phyloP scores from a whole-genome alignment of 1,140 invertebrate species.

The Thaumatotibia leucotreta region DNA sequence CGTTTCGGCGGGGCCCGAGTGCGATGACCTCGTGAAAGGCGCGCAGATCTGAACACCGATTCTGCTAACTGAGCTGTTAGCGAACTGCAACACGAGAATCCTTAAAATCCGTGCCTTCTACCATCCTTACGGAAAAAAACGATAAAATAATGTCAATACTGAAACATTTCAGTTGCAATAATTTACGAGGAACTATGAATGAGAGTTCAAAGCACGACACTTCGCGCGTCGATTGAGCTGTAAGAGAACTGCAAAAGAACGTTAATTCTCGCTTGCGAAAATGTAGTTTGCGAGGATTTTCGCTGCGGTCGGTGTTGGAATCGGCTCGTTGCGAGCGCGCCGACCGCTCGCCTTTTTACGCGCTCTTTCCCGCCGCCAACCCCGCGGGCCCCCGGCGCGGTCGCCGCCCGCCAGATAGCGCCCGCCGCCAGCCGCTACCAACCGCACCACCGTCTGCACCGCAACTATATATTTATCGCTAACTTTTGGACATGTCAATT shows the following conservation, averaged over 20 bases:
- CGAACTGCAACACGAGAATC: not conserved
- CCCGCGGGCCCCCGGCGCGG: constrained; percentile 67
- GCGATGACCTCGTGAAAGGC: constrained; percentile 69
- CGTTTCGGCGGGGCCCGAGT: constrained; percentile 62
- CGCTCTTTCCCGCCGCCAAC: constrained; percentile 65
- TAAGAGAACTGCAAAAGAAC: not conserved
- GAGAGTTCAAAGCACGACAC: not conserved
- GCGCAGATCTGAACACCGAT: constrained; percentile 29
- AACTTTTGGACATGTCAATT: not conserved
- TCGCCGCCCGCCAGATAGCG: constrained; percentile 72
- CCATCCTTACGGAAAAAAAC: not conserved
- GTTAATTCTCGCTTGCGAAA: not conserved
- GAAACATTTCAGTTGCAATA: not conserved
- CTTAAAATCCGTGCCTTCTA: not conserved
- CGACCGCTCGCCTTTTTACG: constrained; percentile 68
- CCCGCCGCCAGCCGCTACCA: constrained; percentile 49
- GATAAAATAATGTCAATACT: not conserved
- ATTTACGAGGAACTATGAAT: not conserved
- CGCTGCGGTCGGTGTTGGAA: constrained; percentile 17
- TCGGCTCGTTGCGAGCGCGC: constrained; percentile 38
- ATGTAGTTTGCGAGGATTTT: constrained; percentile 3
- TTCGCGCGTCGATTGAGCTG: not conserved
- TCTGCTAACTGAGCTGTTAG: constrained; percentile 3
- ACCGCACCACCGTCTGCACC: constrained; percentile 58
- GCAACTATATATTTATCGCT: constrained; percentile 18